Conservation (phyloP, 2,113 vertebrate species). For the Hippoglossus stenolepis region DNA sequence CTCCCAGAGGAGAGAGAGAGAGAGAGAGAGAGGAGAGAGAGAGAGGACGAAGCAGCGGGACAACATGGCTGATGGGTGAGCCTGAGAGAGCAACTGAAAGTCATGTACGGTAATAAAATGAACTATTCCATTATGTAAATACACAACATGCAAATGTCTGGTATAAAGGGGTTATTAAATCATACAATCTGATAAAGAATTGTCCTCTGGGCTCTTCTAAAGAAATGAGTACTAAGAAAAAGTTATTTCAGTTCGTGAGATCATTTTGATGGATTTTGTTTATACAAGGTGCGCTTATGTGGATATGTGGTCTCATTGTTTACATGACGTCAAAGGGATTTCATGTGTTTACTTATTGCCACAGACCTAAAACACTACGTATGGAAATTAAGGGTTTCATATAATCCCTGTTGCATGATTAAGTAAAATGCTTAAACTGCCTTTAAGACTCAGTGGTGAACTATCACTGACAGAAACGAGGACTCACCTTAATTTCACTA, state of each 20-base stretch:
- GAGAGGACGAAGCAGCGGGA: too few species aligned
- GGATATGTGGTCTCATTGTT: background rate
- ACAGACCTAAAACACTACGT: background rate
- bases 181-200: background rate
- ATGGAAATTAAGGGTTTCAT: background rate
- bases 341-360: background rate
- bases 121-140: too few species aligned
- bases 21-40: too few species aligned
- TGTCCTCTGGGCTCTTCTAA: background rate
- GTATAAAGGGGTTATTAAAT: too few species aligned
- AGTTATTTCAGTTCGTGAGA: too few species aligned
- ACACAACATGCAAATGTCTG: too few species aligned
- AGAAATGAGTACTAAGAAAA: too few species aligned
- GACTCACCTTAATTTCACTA: conserved; percentile 78
- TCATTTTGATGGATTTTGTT: background rate
- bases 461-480: background rate
- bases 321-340: background rate
- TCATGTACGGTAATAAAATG: too few species aligned
- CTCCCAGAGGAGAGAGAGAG: background rate
- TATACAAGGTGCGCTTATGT: background rate
- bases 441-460: background rate
- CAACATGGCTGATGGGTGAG: too few species aligned
- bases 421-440: background rate
- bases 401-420: background rate
- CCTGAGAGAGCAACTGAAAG: too few species aligned